Conservation (phyloP, 2,113 vertebrate species). For the Dermatemys mawii region DNA sequence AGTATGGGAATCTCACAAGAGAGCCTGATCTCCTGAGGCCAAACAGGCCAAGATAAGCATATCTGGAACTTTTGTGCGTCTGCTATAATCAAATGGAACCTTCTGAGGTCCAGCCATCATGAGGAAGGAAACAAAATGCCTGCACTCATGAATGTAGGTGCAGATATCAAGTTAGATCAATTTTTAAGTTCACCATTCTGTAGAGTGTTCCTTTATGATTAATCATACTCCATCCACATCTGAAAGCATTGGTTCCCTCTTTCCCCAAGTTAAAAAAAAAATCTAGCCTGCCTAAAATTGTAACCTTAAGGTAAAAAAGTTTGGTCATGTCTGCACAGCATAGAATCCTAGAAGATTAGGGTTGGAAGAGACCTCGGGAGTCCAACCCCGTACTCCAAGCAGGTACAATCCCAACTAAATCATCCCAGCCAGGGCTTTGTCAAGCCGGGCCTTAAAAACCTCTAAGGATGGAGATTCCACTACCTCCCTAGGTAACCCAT, state of each 20-base stretch:
- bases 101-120: not conserved
- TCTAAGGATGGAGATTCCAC: too few relatives aligned
- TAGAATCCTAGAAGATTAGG: not conserved
- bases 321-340: not conserved
- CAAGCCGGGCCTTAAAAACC: too few relatives aligned
- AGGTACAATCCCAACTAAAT: too few relatives aligned
- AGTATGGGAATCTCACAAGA: not conserved
- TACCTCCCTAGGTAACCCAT: too few relatives aligned
- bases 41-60: not conserved
- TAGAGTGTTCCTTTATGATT: not conserved
- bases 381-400: too few relatives aligned
- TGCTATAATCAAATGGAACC: not conserved
- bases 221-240: not conserved
- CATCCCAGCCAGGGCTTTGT: too few relatives aligned
- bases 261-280: not conserved
- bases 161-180: accelerated
- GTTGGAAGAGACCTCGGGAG: too few relatives aligned
- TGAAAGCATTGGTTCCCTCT: not conserved
- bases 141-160: not conserved
- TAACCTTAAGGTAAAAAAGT: accelerated
- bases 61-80: not conserved
- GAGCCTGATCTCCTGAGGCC: not conserved
- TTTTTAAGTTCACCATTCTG: not conserved
- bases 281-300: not conserved
- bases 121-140: not conserved